Evolutionary conservation across 2,888 invertebrate species (phyloP).

Genomic region (Leptopilina myrica): DNA sequence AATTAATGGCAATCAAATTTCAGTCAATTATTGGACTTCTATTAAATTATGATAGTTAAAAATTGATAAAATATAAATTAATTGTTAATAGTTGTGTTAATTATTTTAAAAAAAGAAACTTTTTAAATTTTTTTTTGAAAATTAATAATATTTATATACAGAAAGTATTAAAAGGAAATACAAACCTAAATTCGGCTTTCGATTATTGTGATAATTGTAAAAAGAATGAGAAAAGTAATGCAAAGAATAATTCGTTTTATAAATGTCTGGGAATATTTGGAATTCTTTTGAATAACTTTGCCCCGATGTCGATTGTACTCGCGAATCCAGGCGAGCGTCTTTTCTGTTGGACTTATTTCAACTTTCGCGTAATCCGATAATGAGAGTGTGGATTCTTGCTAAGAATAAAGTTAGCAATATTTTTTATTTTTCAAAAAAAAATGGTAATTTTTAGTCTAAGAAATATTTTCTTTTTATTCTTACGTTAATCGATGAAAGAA

Average conservation of each 20-base stretch:
- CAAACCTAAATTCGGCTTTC: constrained; percentile 24
- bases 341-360: neutral
- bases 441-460: too few relatives aligned
- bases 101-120: neutral
- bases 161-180: neutral
- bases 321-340: constrained; percentile 54
- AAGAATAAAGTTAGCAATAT: too few relatives aligned
- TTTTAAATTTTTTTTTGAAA: too few relatives aligned
- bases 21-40: too few relatives aligned
- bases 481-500: neutral
- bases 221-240: neutral
- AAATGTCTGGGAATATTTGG: neutral
- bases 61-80: too few relatives aligned
- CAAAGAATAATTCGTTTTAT: neutral
- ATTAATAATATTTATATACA: neutral
- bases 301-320: constrained; percentile 59
- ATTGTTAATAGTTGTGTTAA: too few relatives aligned
- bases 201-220: constrained; percentile 6
- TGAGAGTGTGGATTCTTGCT: constrained; percentile 18
- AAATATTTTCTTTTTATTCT: neutral
- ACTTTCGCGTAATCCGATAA: constrained; percentile 7
- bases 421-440: too few relatives aligned
- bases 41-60: too few relatives aligned
- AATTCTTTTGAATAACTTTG: constrained; percentile 42
- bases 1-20: too few relatives aligned